Evolutionary conservation across 2,113 vertebrate genomes (phyloP), one percentile per base, ranked within the genome.

Genomic region (Felis catus): DNA sequence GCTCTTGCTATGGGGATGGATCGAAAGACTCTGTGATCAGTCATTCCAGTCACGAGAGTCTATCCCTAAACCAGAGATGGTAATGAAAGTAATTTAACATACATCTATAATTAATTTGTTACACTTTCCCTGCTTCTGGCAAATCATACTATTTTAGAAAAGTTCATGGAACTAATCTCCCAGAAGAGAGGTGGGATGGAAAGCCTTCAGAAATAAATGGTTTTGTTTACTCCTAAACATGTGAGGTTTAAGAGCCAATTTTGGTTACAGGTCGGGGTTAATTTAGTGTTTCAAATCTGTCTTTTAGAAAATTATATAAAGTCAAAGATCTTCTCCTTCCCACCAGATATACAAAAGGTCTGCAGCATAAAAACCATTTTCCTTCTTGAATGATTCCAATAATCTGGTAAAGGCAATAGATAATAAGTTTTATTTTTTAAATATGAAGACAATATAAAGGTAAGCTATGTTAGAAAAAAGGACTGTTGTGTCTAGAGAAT

Each of bases 21-120:
- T 93, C 76, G 95, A 98, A 98, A 97, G 96, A 94, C 92, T 91
- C 81, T 99, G 98, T 98, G 98, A 99, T 99, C 98, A 98, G 97
- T 98, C 98, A 99, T 99, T 98, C 97, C 74, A 97, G 98, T 99
- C 99, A 98, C 97, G 95, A 86, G 96, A 97, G 98, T 98, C 98
- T 97, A 97, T 98, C 98, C 98, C 98, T 98, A 98, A 98, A 98
- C 98, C 95, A 98, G 98, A 97, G 97, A 98, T 98, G 98, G 99
- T 99, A 99, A 99, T 99, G 99, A 99, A 99, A 99, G 99, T 99
- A 99, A 99, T 99, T 99, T 99, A 99, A 99, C 99, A 99, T 99
- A 99, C 99, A 99, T 99, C 99, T 99, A 99, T 99, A 99, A 99
- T 99, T 99, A 99, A 99, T 99, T 99, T 99, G 99, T 98, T 98